phyloP scores from a whole-genome alignment of 2,113 vertebrate species.

The Poeciliopsis retropinna region DNA sequence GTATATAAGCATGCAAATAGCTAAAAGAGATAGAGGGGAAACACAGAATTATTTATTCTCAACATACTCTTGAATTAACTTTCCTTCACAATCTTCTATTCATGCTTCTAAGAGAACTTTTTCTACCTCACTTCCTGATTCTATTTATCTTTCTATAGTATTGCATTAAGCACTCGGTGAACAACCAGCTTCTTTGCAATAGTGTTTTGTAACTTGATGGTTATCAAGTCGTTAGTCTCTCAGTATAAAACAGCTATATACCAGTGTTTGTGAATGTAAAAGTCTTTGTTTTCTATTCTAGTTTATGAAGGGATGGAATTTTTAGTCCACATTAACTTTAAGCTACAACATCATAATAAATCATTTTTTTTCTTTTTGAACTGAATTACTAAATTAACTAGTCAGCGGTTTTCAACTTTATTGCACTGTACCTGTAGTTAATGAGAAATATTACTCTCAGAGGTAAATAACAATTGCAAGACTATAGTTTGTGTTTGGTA shows the following conservation, averaged over 20 bases:
- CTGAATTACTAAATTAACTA: no score
- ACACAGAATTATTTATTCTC: no score
- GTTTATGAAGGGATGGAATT: background rate
- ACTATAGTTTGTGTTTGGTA: background rate
- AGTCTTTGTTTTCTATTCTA: background rate
- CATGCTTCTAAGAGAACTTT: background rate
- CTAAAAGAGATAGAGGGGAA: no score
- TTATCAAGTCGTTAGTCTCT: background rate
- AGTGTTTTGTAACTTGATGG: background rate
- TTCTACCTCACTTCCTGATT: background rate
- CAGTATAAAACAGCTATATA: background rate
- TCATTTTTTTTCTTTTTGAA: background rate
- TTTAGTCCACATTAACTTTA: background rate
- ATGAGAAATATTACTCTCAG: background rate
- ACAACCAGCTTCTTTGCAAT: background rate
- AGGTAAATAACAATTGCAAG: background rate
- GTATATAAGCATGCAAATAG: no score
- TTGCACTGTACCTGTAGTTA: background rate
- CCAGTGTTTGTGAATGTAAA: background rate
- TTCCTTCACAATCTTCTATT: background rate
- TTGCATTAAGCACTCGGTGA: background rate
- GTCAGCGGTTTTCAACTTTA: background rate
- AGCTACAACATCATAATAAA: background rate
- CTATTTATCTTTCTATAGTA: background rate
- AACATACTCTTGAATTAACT: background rate